Base-by-base conservation (phyloP, 2,888 invertebrate species). In the Neuroscelio doddi region DNA sequence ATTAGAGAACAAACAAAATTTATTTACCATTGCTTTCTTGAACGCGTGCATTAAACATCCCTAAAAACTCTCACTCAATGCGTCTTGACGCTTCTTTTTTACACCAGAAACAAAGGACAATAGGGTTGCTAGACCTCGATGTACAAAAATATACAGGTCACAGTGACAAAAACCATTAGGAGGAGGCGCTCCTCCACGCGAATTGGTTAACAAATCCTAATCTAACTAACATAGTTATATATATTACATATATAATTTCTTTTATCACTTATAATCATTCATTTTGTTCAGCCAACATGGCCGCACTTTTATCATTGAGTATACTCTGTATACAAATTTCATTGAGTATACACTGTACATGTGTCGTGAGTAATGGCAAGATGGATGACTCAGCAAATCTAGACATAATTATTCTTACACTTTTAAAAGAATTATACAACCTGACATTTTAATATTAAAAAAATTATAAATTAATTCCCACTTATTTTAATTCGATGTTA, bases 61-160 rank as follows among this genome's bases (percentile, higher is more conserved):
- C 67, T 68, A 66, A 70, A 68, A 68, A 70, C 71, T 73, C 72
- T 72, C 72, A 73, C 72, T 77, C 69, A 61, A 70, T 73, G 69
- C 71, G 72, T 73, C 72, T 68, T 69, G 74, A 75, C 74, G 72
- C 74, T 76, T 75, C 73, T 72, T 49, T 58, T 69, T 69, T 78
- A 80, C 75, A 77, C 78, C 79, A 79, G 75, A 80, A 82, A 80
- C 58, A 56, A 59, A 64, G 46, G 27, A 45, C 14, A 10, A 15
- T 12, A 32, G 62, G 56, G 67, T 45, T 12, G 34, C 26, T 21
- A 80, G 73, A 78, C 73, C 73, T 79, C 73, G 73, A 78, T 80
- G 77, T 83, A 83, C 77, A 83, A 83, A 83, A 83, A 83, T 82
- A 82, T 81, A 82, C 79, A 77, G 74, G 70, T 77, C 57, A 46